A percentile compares a stretch with the other conserved stretches of the same genome.
Evolutionary conservation across 2,797 vertebrate genomes (phyloP).

Genomic region (Darevskia nairensis): DNA sequence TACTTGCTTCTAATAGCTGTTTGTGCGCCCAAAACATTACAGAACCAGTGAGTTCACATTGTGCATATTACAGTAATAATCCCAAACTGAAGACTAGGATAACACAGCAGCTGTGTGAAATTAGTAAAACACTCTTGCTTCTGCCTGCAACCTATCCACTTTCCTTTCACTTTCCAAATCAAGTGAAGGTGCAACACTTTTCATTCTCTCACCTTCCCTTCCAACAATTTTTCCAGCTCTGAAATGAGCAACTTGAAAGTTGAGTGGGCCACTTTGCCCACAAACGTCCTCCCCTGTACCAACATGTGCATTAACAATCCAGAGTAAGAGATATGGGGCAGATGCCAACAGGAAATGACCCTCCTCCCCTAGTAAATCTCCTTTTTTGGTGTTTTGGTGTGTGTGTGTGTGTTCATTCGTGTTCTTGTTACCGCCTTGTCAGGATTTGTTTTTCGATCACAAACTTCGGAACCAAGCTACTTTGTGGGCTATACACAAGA

Average conservation of each 20-base stretch:
- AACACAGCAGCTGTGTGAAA: not conserved
- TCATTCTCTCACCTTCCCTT: not conserved
- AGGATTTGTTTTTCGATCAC: not conserved
- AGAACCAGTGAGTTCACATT: not conserved
- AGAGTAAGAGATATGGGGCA: not conserved
- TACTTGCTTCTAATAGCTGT: not conserved
- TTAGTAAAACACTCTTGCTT: not conserved
- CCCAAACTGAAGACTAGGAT: not conserved
- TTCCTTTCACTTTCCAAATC: not conserved
- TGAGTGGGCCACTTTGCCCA: not conserved
- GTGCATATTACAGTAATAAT: not conserved
- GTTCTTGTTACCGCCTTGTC: not conserved
- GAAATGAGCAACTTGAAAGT: not conserved
- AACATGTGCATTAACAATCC: too few relatives aligned
- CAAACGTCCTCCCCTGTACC: not conserved
- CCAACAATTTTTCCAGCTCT: not conserved
- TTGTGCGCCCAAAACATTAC: not conserved
- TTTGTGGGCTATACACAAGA: too few relatives aligned
- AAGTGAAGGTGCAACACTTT: not conserved
- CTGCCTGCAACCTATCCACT: not conserved
- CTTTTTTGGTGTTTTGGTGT: too few relatives aligned
- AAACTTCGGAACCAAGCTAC: not conserved
- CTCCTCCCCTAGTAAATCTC: too few relatives aligned
- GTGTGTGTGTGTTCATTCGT: too few relatives aligned
- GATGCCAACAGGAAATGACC: not conserved